Conservation (phyloP, 2,797 vertebrate species). For the Cryptoblepharus egeriae region DNA sequence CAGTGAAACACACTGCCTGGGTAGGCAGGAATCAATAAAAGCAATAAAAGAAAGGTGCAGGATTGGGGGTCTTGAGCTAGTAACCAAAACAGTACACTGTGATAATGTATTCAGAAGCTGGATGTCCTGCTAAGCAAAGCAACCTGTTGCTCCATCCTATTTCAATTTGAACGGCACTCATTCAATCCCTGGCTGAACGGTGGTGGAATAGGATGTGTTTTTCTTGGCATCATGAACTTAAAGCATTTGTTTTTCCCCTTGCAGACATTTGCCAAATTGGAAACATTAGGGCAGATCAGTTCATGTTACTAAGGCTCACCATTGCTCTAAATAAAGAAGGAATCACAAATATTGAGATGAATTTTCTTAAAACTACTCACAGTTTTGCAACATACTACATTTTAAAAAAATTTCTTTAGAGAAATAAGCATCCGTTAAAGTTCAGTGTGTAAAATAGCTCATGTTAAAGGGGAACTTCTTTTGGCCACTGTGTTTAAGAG, state of each 20-base stretch:
- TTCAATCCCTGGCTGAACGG: slow-evolving; percentile 73
- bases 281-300: slow-evolving; percentile 82
- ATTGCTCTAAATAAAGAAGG: slow-evolving; percentile 78
- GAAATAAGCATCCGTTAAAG: background rate
- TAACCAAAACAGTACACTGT: slow-evolving; percentile 35
- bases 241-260: slow-evolving; percentile 79
- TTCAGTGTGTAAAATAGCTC: slow-evolving; percentile 21
- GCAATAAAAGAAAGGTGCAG: slow-evolving; percentile 27
- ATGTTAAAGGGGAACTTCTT: slow-evolving; percentile 73
- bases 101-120: slow-evolving; percentile 39
- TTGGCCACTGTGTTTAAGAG: slow-evolving; percentile 78
- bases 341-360: slow-evolving; percentile 67
- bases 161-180: slow-evolving; percentile 12
- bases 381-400: background rate
- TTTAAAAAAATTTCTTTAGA: slow-evolving; percentile 12
- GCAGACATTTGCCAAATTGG: slow-evolving; percentile 83
- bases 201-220: slow-evolving; percentile 79
- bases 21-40: slow-evolving; percentile 64
- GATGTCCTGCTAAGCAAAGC: slow-evolving; percentile 42
- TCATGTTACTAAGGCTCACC: slow-evolving; percentile 77
- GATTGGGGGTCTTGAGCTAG: slow-evolving; percentile 25
- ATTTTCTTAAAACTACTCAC: slow-evolving; percentile 35
- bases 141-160: slow-evolving; percentile 15
- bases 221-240: slow-evolving; percentile 77
- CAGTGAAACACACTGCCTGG: slow-evolving; percentile 57